These are phyloP conservation scores for Manacus vitellinus DNA, from an alignment of 2,113 vertebrate species.

Conservation along the genomic window DNA sequence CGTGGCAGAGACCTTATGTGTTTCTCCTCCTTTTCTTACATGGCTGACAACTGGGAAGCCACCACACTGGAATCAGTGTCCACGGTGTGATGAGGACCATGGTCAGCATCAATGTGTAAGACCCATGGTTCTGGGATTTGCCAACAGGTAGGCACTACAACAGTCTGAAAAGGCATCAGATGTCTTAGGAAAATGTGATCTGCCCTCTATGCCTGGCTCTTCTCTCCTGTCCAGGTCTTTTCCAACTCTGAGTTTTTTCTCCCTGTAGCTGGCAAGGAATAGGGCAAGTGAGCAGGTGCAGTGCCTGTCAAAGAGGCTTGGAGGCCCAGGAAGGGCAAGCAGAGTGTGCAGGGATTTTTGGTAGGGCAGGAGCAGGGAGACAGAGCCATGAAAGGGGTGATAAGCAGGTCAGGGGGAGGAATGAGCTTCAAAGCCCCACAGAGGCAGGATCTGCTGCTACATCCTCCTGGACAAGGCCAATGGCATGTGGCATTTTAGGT, in stretches of 20 bases:
- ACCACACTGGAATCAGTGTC: background rate
- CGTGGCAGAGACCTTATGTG: background rate
- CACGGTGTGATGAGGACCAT: fast-evolving
- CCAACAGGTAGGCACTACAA: background rate
- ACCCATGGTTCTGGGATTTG: background rate
- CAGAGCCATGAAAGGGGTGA: background rate
- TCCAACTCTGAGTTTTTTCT: background rate
- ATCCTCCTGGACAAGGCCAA: background rate
- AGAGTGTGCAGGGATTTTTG: background rate
- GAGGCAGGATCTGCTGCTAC: background rate
- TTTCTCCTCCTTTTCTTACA: background rate
- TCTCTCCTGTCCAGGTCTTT: background rate
- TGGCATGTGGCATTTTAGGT: background rate
- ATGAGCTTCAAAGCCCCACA: background rate
- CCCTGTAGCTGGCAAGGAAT: fast-evolving
- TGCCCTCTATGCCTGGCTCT: background rate
- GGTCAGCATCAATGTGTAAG: background rate
- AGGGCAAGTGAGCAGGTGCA: background rate
- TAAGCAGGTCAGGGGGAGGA: background rate
- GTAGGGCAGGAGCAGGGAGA: background rate
- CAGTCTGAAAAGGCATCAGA: background rate
- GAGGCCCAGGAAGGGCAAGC: background rate
- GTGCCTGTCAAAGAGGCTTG: background rate
- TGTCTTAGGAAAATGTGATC: background rate
- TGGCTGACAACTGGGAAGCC: fast-evolving